Evolutionary conservation across 2,888 invertebrate species (phyloP).

Genomic region (Amblyteles armatorius): DNA sequence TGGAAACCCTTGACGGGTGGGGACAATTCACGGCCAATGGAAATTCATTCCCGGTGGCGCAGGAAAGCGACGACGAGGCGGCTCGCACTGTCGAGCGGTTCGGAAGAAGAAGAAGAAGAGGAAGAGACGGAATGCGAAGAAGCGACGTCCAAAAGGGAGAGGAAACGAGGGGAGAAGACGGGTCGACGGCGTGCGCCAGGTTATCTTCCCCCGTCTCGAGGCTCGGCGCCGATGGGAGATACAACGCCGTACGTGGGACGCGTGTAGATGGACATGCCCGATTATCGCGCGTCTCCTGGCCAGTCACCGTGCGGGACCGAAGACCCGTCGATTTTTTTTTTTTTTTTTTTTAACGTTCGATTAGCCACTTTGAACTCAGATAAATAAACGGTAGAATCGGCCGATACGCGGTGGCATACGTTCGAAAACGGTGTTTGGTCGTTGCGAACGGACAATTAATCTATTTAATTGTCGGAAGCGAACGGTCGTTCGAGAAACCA

Average conservation of each 20-base stretch:
- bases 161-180: constrained; percentile 33
- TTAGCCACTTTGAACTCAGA: too few species aligned
- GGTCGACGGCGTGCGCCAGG: constrained; percentile 17
- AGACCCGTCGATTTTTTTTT: background rate
- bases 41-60: constrained; percentile 41
- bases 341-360: too few species aligned
- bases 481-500: too few species aligned
- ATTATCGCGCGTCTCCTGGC: constrained; percentile 37
- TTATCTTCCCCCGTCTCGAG: constrained; percentile 12
- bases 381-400: too few species aligned
- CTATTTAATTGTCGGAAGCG: too few species aligned
- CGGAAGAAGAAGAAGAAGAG: background rate
- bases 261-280: constrained; percentile 35
- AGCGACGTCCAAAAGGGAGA: constrained; percentile 56
- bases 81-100: background rate
- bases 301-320: background rate
- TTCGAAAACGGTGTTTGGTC: too few species aligned
- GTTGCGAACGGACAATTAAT: too few species aligned
- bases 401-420: too few species aligned
- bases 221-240: constrained; percentile 40
- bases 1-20: constrained; percentile 43
- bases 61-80: constrained; percentile 44
- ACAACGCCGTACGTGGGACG: constrained; percentile 21
- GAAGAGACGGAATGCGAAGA: constrained; percentile 24
- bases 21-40: constrained; percentile 61